Base-by-base conservation (phyloP, 2,113 vertebrate genomes). In the Glaucidium brasilianum region DNA sequence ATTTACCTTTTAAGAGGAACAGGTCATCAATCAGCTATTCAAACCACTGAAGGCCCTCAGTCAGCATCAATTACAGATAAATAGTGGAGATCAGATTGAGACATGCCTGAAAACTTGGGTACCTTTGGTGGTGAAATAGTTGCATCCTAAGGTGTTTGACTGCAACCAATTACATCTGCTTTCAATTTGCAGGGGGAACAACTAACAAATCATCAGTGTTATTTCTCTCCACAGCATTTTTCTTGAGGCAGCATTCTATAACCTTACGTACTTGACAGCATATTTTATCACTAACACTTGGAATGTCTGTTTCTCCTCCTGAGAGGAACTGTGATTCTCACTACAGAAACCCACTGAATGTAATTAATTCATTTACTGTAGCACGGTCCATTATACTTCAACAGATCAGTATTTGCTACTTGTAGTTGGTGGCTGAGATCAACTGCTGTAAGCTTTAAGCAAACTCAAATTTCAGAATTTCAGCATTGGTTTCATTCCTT, bases 271-370 rank as follows among this genome's bases (percentile, higher is more conserved):
- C 85, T 83, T 69, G 59, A 93, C 53, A 83, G 82, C 71, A 79
- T 88, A 94, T 94, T 96, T 96, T 88, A 96, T 67, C 74, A 63
- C 58, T 92, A 94, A 53, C 59, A 47, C 71, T 88, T 88, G n/a
- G 37, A 94, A 66, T 45, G 82, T 59, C 55, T 85, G 62, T 69
- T 83, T 71, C 53, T 15, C 25, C 75, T 93, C 45, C 56, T 58
- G 62, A 69, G 37, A 91, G 58, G 91, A 92, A 35, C 67, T 83
- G 88, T 69, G 78, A 92, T 92, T 80, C 81, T 96, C n/a, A 5
- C 81, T 59, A 35, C 92, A 49, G 53, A 89, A 96, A 60, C 43
- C 30, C 18, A 63, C 29, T 69, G 63, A 73, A 88, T 53, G 59
- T 27, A 79, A 66, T 94, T 69, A 91, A 59, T 87, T 43, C 9